A percentile compares a stretch with the other conserved stretches of the same genome.
These are phyloP conservation scores for Mesoligia furuncula DNA, from an alignment of 2,888 invertebrate genomes.

Conservation along the genomic window DNA sequence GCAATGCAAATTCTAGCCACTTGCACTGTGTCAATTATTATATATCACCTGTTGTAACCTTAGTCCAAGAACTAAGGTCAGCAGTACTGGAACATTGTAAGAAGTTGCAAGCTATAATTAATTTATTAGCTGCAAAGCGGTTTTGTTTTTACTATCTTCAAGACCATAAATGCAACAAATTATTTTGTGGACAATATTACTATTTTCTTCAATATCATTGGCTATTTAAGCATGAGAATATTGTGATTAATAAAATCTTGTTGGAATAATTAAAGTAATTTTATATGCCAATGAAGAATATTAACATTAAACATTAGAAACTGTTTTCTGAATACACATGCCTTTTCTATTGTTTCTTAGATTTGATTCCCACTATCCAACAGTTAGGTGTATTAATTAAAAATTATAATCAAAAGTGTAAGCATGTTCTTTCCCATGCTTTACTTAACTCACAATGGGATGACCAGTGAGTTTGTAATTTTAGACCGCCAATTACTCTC, in stretches of 20 bases:
- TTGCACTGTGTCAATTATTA: conserved; percentile 29
- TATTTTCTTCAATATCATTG: conserved; percentile 10
- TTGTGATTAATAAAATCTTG: conserved; percentile 16
- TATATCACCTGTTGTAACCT: conserved; percentile 58
- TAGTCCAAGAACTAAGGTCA: conserved; percentile 56
- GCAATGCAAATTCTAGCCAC: conserved; percentile 32
- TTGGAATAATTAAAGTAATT: conserved; percentile 45
- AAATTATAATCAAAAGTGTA: conserved; percentile 83
- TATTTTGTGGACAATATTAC: conserved; percentile 32
- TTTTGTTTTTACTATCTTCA: conserved; percentile 52
- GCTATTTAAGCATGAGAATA: conserved; percentile 5
- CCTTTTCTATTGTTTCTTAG: conserved; percentile 80
- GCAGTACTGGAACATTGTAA: conserved; percentile 61
- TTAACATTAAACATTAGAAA: conserved; percentile 78
- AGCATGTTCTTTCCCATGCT: conserved; percentile 82
- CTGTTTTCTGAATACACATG: conserved; percentile 79
- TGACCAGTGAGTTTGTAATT: conserved; percentile 79
- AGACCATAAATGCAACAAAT: conserved; percentile 62
- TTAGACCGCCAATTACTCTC: conserved; percentile 63
- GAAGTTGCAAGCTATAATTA: conserved; percentile 59
- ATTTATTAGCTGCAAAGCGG: conserved; percentile 61
- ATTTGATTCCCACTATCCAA: conserved; percentile 85
- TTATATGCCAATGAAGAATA: conserved; percentile 66
- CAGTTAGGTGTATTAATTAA: conserved; percentile 85
- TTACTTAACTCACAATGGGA: conserved; percentile 81